A percentile compares a stretch with the other conserved stretches of the same genome.
These are phyloP conservation scores for Elachura formosa DNA, from an alignment of 2,113 vertebrate species.

Conservation along the genomic window DNA sequence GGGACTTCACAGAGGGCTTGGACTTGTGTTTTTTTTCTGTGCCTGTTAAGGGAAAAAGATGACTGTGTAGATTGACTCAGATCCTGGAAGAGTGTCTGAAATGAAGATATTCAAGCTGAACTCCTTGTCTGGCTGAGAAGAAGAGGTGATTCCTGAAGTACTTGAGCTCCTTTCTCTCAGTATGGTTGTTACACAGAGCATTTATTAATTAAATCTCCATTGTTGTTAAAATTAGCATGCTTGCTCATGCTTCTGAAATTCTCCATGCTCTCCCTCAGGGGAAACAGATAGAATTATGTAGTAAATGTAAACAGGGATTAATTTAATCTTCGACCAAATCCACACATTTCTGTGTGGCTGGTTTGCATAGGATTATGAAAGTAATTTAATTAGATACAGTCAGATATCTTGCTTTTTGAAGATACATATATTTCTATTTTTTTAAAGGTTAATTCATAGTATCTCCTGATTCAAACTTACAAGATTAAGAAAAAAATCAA, in stretches of 20 bases:
- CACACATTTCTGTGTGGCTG: constrained; percentile 33
- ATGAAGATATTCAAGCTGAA: not conserved
- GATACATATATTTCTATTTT: not conserved
- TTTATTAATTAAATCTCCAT: constrained; percentile 34
- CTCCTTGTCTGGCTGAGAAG: constrained; percentile 12
- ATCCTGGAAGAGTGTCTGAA: constrained; percentile 9
- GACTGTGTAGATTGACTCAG: not conserved
- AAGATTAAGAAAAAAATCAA: not conserved
- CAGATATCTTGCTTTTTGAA: constrained; percentile 50
- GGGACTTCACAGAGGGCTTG: not conserved
- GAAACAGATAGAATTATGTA: constrained; percentile 55
- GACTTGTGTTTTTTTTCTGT: not conserved
- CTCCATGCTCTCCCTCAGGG: not conserved
- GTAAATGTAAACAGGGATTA: constrained; percentile 66
- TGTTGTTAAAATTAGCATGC: constrained; percentile 63
- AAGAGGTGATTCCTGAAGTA: constrained; percentile 11
- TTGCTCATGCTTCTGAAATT: constrained; percentile 54
- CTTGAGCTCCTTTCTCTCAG: constrained; percentile 22
- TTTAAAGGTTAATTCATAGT: not conserved
- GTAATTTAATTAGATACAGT: constrained; percentile 28
- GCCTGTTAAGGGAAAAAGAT: not conserved
- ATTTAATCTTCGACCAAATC: constrained; percentile 64
- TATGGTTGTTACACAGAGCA: constrained; percentile 24
- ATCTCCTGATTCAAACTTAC: constrained; percentile 19
- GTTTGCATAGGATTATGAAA: constrained; percentile 62